Base-by-base conservation (phyloP, 2,113 vertebrate genomes). In the Antigone vipio region DNA sequence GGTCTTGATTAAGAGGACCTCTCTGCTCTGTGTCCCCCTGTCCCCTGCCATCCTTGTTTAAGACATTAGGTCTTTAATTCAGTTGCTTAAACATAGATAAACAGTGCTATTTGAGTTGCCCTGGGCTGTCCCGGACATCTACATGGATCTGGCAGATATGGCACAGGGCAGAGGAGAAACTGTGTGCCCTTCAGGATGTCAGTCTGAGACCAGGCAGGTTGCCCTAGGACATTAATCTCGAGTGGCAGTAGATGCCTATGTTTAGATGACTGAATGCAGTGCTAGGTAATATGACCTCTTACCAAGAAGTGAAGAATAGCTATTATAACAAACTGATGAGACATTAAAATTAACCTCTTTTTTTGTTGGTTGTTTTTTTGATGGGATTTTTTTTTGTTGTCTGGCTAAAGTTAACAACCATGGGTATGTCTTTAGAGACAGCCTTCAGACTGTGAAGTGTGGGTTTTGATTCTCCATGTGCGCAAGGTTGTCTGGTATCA, bases 251-350 rank as follows among this genome's bases (percentile, higher is more conserved):
- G 56, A 59, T 81, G 60, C 77, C 91, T 96, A 87, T 94, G 89
- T 97, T 97, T 96, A 92, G 91, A 92, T 95, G 66, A 72, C 52
- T 72, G 76, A 75, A 50, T 78, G 69, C 72, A 85, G 64, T 87
- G 40, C 74, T 59, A 64, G 76, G 64, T 92, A 92, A 92, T 91
- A 44, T 9, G 91, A 95, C 60, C 91, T 89, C 50, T 84, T 89
- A 85, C 52, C 44, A 44, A 89, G 81, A 94, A 85, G 27, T 81
- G 40, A 89, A 96, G 84, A 95, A 87, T 85, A 95, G 58, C 44
- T 87, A 56, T 88, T 94, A 66, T 47, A 92, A 78, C 47, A 62
- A 84, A 71, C 55, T 22, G 40, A 23, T 81, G 89, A 95, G 76
- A 59, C 42, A 27, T 50, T 68, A 73, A 78, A 71, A 67, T 62